A percentile compares a stretch with the other conserved stretches of the same genome.
phyloP scores from a whole-genome alignment of 2,888 invertebrate genomes.

The Carterocephalus palaemon region DNA sequence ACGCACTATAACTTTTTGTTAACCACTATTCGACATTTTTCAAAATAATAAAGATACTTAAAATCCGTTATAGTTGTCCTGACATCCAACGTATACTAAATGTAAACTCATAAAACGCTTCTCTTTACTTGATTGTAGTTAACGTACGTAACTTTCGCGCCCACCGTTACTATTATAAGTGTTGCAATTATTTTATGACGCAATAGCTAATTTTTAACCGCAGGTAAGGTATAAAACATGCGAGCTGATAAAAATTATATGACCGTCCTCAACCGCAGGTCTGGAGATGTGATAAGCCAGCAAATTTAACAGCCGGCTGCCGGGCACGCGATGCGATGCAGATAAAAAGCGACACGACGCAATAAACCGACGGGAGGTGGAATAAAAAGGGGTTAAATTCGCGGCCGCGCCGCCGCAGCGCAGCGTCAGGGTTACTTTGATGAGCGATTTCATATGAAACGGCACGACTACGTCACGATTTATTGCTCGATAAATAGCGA shows the following conservation, averaged over 20 bases:
- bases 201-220: background rate
- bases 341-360: slow-evolving; percentile 35
- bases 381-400: slow-evolving; percentile 44
- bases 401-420: slow-evolving; percentile 29
- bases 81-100: too few relatives aligned
- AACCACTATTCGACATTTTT: too few relatives aligned
- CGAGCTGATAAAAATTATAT: slow-evolving; percentile 11
- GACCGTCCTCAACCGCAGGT: slow-evolving; percentile 21
- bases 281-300: slow-evolving; percentile 22
- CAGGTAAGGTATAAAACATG: slow-evolving; percentile 16
- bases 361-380: slow-evolving; percentile 46
- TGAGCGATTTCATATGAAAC: slow-evolving; percentile 24
- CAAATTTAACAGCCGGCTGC: slow-evolving; percentile 17
- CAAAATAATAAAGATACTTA: too few relatives aligned
- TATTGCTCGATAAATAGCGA: slow-evolving; percentile 23
- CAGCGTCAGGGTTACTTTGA: slow-evolving; percentile 26
- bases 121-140: too few relatives aligned
- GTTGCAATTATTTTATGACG: background rate
- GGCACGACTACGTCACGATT: slow-evolving; percentile 24
- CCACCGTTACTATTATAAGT: too few relatives aligned
- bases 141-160: too few relatives aligned
- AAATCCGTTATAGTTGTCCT: too few relatives aligned
- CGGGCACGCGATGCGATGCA: slow-evolving; percentile 16
- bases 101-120: too few relatives aligned
- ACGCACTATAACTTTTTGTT: too few relatives aligned